phyloP scores from a whole-genome alignment of 2,888 invertebrate genomes.

The Cheilosia scutellata region DNA sequence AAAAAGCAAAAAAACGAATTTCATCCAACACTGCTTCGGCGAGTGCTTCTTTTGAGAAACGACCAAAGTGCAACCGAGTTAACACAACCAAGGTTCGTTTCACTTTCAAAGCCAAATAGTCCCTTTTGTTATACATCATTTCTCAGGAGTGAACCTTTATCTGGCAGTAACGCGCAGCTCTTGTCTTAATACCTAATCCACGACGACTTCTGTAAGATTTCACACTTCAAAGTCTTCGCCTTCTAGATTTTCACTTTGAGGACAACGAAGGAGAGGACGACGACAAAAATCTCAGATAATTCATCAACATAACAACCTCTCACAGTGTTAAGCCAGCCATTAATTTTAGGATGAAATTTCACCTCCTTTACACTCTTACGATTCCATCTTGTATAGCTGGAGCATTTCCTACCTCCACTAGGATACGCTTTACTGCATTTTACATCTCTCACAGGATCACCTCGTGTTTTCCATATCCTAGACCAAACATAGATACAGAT shows the following conservation, averaged over 20 bases:
- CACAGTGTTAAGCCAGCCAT: constrained; percentile 69
- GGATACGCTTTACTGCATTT: constrained; percentile 58
- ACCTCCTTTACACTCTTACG: constrained; percentile 34
- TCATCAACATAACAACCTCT: constrained; percentile 71
- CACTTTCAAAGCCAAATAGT: neutral
- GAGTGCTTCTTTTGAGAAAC: no score
- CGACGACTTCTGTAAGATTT: constrained; percentile 53
- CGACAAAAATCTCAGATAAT: constrained; percentile 52
- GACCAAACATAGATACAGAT: neutral
- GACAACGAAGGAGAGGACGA: neutral
- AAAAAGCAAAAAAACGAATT: no score
- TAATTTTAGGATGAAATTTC: constrained; percentile 57
- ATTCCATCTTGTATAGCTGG: constrained; percentile 8
- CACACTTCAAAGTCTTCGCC: constrained; percentile 37
- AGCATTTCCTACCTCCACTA: constrained; percentile 27
- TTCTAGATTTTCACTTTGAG: constrained; percentile 43
- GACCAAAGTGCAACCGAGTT: no score
- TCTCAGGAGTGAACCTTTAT: neutral
- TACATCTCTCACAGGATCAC: constrained; percentile 33
- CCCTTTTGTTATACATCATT: neutral
- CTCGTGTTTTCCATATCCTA: neutral
- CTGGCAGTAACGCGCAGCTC: constrained; percentile 3
- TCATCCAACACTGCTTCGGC: no score
- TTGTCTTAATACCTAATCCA: constrained; percentile 44
- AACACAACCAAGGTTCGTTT: no score